phyloP scores from a whole-genome alignment of 2,888 invertebrate species.

The Epinotia demarniana region DNA sequence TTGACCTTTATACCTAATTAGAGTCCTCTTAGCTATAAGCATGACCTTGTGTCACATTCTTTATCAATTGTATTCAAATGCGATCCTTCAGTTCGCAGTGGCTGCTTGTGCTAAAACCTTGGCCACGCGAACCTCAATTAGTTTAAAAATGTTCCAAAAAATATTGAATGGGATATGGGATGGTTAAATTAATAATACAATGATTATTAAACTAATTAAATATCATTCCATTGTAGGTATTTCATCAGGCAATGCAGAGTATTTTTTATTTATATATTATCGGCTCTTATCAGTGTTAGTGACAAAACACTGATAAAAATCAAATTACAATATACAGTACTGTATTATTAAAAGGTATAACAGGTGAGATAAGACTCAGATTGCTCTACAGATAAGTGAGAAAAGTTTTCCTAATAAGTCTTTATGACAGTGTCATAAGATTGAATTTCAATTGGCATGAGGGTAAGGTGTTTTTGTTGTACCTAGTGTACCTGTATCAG shows the following conservation, averaged over 20 bases:
- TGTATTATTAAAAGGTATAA: slow-evolving; percentile 29
- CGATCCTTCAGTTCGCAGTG: slow-evolving; percentile 45
- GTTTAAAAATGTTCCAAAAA: not conserved
- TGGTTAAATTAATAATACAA: not conserved
- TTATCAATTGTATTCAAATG: slow-evolving; percentile 60
- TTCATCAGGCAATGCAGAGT: not conserved
- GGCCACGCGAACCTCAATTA: slow-evolving; percentile 13
- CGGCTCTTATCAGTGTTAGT: slow-evolving; percentile 26
- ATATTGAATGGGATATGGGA: not conserved
- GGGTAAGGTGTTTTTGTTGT: not conserved
- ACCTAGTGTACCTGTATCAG: not conserved
- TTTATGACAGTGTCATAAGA: not conserved
- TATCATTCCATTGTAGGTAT: not conserved
- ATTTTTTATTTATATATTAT: slow-evolving; percentile 32
- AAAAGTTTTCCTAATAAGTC: not conserved
- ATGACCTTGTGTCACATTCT: slow-evolving; percentile 67
- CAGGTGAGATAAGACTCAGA: slow-evolving; percentile 16
- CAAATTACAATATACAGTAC: slow-evolving; percentile 23
- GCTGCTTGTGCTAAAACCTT: slow-evolving; percentile 39
- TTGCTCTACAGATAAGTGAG: not conserved
- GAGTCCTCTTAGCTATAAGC: slow-evolving; percentile 59
- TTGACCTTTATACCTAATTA: slow-evolving; percentile 70
- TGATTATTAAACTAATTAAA: slow-evolving; percentile 5
- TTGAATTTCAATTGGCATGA: not conserved
- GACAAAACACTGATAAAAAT: slow-evolving; percentile 38